Evolutionary conservation across 2,888 invertebrate species (phyloP), one percentile per base, ranked within the genome.

Genomic region (Drosophila silvestris): DNA sequence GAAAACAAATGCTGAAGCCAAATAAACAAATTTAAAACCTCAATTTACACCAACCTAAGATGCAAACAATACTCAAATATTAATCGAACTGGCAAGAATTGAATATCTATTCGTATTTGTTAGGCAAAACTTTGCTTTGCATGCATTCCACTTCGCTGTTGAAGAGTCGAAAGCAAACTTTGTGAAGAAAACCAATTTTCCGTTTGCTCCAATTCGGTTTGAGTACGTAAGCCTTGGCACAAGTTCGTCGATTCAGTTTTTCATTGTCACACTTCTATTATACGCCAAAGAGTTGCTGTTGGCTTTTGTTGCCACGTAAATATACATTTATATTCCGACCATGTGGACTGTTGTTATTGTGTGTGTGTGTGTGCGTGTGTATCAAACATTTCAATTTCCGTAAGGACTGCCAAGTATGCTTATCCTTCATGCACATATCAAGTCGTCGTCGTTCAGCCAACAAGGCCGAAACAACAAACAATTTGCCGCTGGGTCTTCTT

Each of bases 381-480:
- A 68, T 71, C 64, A 70, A 81, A 88, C 85, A 87, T 87, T 90
- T 87, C 79, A 87, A 87, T 87, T 90, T 87, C 90, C 88, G 83
- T 61, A 73, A 75, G 73, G 66, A 58, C 62, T 75, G 63, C 67
- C 32, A 76, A 77, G 82, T 77, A 62, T 71, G 68, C 67, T 59
- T 74, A 66, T 52, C 71, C 79, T 67, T 71, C 66, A 68, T 32
- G 53, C 33, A 59, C 47, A 41, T 53, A 47, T 52, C 67, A 56
- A 67, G 47, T 44, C 59, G 65, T 37, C 51, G 62, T 37, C 54
- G 65, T 58, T 57, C 63, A 47, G 35, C 41, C 26, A 77, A 71
- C 69, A 77, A 72, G 63, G 69, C 53, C 62, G 60, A 70, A 74
- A 66, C 80, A 79, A 65, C 70, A 81, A 79, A 82, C 70, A 69